Evolutionary conservation across 2,888 invertebrate species (phyloP).

Genomic region (Aphidius colemani): DNA sequence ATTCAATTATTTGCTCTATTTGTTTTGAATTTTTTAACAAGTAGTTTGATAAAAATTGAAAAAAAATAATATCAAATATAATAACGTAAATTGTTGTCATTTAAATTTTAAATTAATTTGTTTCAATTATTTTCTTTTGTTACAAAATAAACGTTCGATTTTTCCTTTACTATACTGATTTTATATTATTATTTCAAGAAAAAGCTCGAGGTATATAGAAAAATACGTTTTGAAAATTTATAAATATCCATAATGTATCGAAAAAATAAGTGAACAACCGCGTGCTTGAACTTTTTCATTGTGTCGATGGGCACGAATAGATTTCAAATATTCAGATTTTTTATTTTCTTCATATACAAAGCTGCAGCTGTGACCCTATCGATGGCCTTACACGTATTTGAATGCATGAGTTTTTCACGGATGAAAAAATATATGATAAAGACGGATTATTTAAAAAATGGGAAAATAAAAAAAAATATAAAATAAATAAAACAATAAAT

Average conservation of each 20-base stretch:
- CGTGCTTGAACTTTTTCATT: slow-evolving; percentile 20
- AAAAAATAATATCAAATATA: no score
- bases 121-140: no score
- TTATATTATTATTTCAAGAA: no score
- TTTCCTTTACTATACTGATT: no score
- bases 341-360: slow-evolving; percentile 3
- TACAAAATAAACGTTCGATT: no score
- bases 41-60: no score
- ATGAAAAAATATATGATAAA: neutral
- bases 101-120: no score
- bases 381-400: slow-evolving; percentile 3
- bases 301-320: slow-evolving; percentile 9
- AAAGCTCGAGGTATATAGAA: no score
- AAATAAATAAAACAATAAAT: slow-evolving; percentile 23
- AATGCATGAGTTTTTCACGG: neutral
- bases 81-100: no score
- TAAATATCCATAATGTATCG: slow-evolving; percentile 51
- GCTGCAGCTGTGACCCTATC: slow-evolving; percentile 16
- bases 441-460: neutral
- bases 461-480: slow-evolving; percentile 23
- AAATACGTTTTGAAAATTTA: slow-evolving; percentile 44
- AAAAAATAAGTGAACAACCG: slow-evolving; percentile 31
- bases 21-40: no score
- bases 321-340: slow-evolving; percentile 21
- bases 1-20: no score